Base-by-base conservation (phyloP, 2,888 invertebrate genomes). In the Agrilus biguttatus region DNA sequence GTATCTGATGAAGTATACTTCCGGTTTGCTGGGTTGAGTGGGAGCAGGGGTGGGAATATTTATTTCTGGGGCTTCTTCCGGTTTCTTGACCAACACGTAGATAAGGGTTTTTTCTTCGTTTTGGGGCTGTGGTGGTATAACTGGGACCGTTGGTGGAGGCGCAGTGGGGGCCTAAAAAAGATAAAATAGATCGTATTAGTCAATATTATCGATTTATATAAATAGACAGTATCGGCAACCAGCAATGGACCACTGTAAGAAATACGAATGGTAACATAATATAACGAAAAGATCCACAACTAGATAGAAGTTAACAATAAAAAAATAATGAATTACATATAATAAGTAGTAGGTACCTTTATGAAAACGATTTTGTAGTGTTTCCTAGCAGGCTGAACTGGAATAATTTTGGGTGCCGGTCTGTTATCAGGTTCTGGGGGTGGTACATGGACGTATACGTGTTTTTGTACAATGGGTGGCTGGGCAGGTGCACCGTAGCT, bases 1-100 rank as follows among this genome's bases (percentile, higher is more conserved):
- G 70, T 88, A 89, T 70, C 86, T 80, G 72, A 88, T 88, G 73
- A 88, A 88, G 73, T 86, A 88, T 42, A 88, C 88, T 70, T 88
- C 88, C 6, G 88, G 88, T 64, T 88, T 88, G 71, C 83, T 80
- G 38, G 88, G 88, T 59, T 86, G 86, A 33, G 88, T 88, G 36
- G 88, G 85, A 37, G 80, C 79, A 3, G 83, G 80, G 10, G 84
- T 80, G 2, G 88, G 87, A 51, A 88, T 77, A 37, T 78, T 73
- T 47, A 87, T 74, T 45, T 85, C 84, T 40, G 84, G 84, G 54
- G 81, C 81, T 51, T 84, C 83, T 62, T 88, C 88, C 12, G 87
- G 88, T 63, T 87, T 87, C 78, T 88, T 88, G 47, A 88, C 87
- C 64, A 89, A 66, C 40, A 89, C 88, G 67, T 89, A 88, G 47